Percentiles rank a stretch among this genome's conserved stretches.
Conservation (phyloP, 2,797 vertebrate genomes). For the Chaetophractus vellerosus region DNA sequence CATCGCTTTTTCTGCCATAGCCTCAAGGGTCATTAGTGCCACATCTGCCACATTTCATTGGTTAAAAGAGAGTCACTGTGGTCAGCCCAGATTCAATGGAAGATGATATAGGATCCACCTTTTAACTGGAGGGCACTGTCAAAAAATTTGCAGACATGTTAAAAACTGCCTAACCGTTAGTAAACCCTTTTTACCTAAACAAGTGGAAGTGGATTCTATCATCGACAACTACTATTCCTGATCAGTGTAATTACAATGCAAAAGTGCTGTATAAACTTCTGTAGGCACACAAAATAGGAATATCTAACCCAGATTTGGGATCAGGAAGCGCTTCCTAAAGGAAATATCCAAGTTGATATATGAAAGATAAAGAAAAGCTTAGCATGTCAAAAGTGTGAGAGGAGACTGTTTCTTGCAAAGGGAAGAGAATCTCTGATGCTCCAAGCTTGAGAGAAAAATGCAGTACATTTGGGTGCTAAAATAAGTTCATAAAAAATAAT, state of each 20-base stretch:
- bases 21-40: fast-evolving
- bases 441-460: neutral
- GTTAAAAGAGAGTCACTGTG: neutral
- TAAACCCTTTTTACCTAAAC: neutral
- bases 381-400: fast-evolving
- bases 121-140: neutral
- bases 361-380: neutral
- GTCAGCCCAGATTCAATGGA: neutral
- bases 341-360: neutral
- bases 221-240: neutral
- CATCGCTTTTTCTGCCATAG: neutral
- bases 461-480: neutral
- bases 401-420: no score
- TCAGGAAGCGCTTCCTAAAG: neutral
- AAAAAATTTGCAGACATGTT: neutral
- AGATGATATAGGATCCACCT: neutral
- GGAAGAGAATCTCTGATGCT: neutral
- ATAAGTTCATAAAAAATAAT: neutral
- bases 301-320: neutral
- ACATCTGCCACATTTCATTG: neutral
- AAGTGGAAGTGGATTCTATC: neutral
- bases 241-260: neutral
- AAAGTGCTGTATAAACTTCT: neutral
- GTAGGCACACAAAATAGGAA: fast-evolving
- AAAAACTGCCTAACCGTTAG: neutral